Conservation (phyloP, 1,140 invertebrate species). For the Macrosteles quadrilineatus region DNA sequence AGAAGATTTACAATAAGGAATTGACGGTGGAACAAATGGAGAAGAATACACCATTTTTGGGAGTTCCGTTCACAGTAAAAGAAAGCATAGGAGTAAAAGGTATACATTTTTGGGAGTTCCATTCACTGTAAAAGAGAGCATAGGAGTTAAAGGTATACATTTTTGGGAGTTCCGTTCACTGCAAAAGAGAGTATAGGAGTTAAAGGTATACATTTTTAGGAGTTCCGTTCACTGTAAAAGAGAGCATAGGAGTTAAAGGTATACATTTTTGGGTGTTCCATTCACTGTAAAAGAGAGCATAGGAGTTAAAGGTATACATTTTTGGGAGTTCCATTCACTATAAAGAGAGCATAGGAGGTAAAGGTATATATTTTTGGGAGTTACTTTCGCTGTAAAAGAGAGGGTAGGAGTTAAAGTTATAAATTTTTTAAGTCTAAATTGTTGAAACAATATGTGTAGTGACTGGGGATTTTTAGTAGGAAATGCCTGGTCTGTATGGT, state of each 20-base stretch:
- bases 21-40: constrained; percentile 51
- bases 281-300: too few relatives aligned
- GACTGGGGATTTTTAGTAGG: too few relatives aligned
- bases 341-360: too few relatives aligned
- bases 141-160: constrained; percentile 63
- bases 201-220: constrained; percentile 66
- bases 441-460: too few relatives aligned
- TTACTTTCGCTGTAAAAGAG: constrained; percentile 70
- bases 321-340: too few relatives aligned
- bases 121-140: constrained; percentile 67
- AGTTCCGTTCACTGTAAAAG: constrained; percentile 68
- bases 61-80: constrained; percentile 68
- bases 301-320: too few relatives aligned
- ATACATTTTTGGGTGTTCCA: too few relatives aligned
- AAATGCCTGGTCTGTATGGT: too few relatives aligned
- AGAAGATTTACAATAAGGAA: constrained; percentile 47
- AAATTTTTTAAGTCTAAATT: too few relatives aligned
- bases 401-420: constrained; percentile 64
- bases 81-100: constrained; percentile 67
- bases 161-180: constrained; percentile 67
- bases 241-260: constrained; percentile 66
- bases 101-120: constrained; percentile 63
- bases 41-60: constrained; percentile 61
- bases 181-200: constrained; percentile 69
- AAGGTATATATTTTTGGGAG: constrained; percentile 64